Conservation (phyloP, 2,113 vertebrate species). For the Dolichallabes microphthalmus region DNA sequence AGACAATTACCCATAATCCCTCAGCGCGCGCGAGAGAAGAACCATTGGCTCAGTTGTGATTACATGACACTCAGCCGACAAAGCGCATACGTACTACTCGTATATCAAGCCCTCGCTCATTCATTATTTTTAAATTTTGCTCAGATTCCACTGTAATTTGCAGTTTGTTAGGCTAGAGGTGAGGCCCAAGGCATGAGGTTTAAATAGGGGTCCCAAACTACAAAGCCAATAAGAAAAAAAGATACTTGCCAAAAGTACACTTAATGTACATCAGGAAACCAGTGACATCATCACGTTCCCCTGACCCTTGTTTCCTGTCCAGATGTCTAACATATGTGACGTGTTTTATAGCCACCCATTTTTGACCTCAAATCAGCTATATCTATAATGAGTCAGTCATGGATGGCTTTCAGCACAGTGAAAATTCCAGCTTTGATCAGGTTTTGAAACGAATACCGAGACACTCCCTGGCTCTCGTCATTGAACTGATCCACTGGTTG, state of each 20-base stretch:
- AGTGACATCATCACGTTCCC: not conserved
- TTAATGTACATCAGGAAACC: not conserved
- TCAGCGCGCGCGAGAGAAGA: too few relatives aligned
- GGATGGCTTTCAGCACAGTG: not conserved
- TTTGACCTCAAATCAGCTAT: conserved; percentile 28
- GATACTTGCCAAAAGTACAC: not conserved
- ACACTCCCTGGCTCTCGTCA: conserved; percentile 37
- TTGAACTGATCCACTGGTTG: conserved; percentile 29
- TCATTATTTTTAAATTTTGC: too few relatives aligned
- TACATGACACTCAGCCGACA: too few relatives aligned
- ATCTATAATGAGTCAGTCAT: conserved; percentile 22
- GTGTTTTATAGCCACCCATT: conserved; percentile 1
- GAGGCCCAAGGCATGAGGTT: not conserved
- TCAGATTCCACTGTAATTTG: not conserved
- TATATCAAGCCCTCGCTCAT: too few relatives aligned
- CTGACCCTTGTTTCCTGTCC: not conserved
- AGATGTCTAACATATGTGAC: not conserved
- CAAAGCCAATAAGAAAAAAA: not conserved
- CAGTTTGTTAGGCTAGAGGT: not conserved
- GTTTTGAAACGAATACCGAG: conserved; percentile 30
- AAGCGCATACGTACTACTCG: too few relatives aligned
- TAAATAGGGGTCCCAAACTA: not conserved
- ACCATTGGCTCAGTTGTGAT: too few relatives aligned
- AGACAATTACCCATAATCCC: too few relatives aligned
- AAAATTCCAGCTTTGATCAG: conserved; percentile 24